Evolutionary conservation across 2,797 vertebrate species (phyloP), one percentile per base, ranked within the genome.

Genomic region (Alfaro cultratus): DNA sequence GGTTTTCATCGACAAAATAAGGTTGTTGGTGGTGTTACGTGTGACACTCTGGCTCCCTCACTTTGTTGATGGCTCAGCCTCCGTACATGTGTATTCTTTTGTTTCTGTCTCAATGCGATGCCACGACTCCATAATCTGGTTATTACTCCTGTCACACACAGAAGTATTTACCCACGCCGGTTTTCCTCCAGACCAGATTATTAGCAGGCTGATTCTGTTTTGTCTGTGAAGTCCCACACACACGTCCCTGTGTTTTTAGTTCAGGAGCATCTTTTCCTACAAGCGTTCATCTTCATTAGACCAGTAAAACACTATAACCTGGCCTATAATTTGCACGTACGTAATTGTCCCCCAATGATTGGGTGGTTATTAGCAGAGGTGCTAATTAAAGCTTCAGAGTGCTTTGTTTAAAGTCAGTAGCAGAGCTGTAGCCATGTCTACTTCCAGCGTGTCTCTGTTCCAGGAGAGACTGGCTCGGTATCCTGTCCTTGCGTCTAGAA

Each of bases 281-380:
- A n/a, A 43, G 75, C 60, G 46, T 9, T 5, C 76, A 60, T 89
- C 74, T 82, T 91, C 82, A 93, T 90, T 89, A 90, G 80, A 89
- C 73, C 5, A 76, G 83, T 80, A 86, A 88, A 93, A 88, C 86
- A 84, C 80, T 81, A 83, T 91, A 91, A 83, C 86, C 79, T 73
- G 77, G 80, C 60, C 86, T 86, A 76, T 75, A 89, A 89, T 93
- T 89, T 92, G 82, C 86, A 82, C 78, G 80, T 76, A 81, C 80
- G 75, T 92, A 92, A 93, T 93, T 92, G 88, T 83, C 77, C 80
- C 82, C 47, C 85, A 91, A 90, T 88, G 88, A 90, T 62, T 74
- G 82, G 79, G 84, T 67, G 88, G 83, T 87, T 90, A 86, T 94
- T 89, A 89, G 80, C 46, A 11, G 26, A 84, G 82, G 80, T 34